A percentile compares a stretch with the other conserved stretches of the same genome.
Conservation (phyloP, 2,888 invertebrate genomes). For the Agrypnus murinus region DNA sequence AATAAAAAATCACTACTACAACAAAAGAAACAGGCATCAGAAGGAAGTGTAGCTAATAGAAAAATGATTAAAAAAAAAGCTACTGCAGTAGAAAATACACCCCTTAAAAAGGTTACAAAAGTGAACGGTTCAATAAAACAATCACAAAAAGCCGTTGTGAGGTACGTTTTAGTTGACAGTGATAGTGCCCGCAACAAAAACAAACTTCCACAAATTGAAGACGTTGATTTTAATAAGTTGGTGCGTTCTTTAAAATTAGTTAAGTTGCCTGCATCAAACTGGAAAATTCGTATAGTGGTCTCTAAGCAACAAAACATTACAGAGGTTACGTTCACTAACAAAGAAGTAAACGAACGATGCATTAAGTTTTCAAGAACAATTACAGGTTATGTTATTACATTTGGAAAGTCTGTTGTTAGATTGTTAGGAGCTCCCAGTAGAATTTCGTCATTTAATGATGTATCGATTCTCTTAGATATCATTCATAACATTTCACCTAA, state of each 20-base stretch:
- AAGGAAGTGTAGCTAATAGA: neutral
- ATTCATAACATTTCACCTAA: conserved; percentile 67
- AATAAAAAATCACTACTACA: neutral
- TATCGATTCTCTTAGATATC: conserved; percentile 68
- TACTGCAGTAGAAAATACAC: conserved; percentile 5
- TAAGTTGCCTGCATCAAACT: conserved; percentile 45
- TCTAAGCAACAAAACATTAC: conserved; percentile 44
- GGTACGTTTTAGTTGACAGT: conserved; percentile 31
- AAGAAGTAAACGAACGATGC: conserved; percentile 45
- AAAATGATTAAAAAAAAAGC: neutral
- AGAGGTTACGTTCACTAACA: conserved; percentile 49
- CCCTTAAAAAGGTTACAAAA: neutral
- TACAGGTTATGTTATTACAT: conserved; percentile 38
- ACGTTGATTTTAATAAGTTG: conserved; percentile 47
- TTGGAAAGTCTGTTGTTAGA: conserved; percentile 61
- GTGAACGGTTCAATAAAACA: conserved; percentile 14
- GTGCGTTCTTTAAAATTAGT: conserved; percentile 48
- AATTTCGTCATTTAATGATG: conserved; percentile 65
- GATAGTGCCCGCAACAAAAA: conserved; percentile 3
- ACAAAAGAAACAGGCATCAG: neutral
- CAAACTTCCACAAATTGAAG: conserved; percentile 12
- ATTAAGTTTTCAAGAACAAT: conserved; percentile 43
- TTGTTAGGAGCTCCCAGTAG: conserved; percentile 68
- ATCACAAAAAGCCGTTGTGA: neutral
- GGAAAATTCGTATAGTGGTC: conserved; percentile 50